Evolutionary conservation across 2,888 invertebrate genomes (phyloP).

Genomic region (Synergus gifuensis): DNA sequence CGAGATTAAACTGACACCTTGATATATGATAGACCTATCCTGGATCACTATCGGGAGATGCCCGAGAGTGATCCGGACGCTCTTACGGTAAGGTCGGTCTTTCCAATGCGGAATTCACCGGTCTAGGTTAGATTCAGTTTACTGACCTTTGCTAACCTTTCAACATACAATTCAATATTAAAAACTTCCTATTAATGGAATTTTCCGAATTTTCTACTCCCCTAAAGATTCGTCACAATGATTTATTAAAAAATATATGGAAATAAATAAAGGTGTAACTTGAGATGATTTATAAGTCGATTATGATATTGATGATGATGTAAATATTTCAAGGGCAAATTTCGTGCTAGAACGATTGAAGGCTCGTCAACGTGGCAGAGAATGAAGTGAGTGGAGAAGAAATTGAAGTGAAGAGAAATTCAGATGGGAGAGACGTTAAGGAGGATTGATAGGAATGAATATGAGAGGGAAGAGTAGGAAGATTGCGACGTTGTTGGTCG

Average conservation of each 20-base stretch:
- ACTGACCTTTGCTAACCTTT: conserved; percentile 1
- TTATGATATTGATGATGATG: neutral
- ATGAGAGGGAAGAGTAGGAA: conserved; percentile 34
- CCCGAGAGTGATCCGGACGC: conserved; percentile 33
- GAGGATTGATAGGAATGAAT: conserved; percentile 39
- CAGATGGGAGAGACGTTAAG: conserved; percentile 36
- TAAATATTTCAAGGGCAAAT: neutral
- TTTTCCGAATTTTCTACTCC: neutral
- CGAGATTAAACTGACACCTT: conserved; percentile 49
- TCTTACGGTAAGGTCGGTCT: conserved; percentile 25
- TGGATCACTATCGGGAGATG: conserved; percentile 23
- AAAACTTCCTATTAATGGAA: neutral
- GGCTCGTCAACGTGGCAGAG: conserved; percentile 5
- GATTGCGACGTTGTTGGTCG: conserved; percentile 34
- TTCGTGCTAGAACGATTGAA: neutral
- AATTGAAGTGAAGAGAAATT: conserved; percentile 20
- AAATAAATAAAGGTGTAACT: neutral
- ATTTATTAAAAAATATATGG: too few species aligned
- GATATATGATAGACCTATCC: conserved; percentile 38
- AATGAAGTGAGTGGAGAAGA: conserved; percentile 21
- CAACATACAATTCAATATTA: neutral
- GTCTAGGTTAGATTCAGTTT: conserved; percentile 35
- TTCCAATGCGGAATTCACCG: conserved; percentile 21
- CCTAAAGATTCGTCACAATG: neutral
- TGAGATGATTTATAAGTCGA: neutral